phyloP scores from a whole-genome alignment of 2,797 vertebrate species.

The Labroides dimidiatus region DNA sequence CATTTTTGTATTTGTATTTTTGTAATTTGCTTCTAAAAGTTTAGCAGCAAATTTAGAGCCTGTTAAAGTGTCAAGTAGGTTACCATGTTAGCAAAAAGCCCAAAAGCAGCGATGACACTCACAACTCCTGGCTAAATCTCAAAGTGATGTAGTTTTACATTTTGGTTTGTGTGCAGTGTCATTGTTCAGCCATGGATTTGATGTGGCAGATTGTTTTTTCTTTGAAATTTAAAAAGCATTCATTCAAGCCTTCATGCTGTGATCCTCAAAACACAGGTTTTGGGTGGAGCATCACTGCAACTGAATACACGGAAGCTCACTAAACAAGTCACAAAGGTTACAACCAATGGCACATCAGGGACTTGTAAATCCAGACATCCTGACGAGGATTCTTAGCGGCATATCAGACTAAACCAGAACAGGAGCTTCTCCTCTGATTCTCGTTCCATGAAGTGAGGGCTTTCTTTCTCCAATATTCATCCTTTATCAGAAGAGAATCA shows the following conservation, averaged over 20 bases:
- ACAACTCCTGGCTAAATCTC: neutral
- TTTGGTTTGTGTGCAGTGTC: neutral
- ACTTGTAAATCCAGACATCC: conserved; percentile 59
- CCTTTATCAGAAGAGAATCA: conserved; percentile 48
- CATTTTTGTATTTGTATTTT: too few relatives aligned
- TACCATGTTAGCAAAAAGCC: neutral
- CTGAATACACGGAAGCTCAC: conserved; percentile 56
- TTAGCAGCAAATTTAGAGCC: too few relatives aligned
- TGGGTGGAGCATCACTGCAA: conserved; percentile 38
- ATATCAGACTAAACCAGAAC: conserved; percentile 27
- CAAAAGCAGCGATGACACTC: neutral
- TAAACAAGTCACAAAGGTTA: conserved; percentile 59
- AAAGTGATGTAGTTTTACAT: neutral
- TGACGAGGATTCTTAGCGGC: conserved; percentile 51
- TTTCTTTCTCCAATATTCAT: conserved; percentile 44
- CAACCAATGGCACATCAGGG: conserved; percentile 27
- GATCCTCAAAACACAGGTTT: conserved; percentile 27
- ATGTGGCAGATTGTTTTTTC: neutral
- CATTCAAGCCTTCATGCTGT: neutral
- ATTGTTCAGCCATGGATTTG: neutral
- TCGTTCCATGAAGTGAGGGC: conserved; percentile 9
- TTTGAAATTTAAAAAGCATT: neutral
- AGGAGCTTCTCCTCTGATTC: conserved; percentile 7
- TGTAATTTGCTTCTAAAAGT: too few relatives aligned
- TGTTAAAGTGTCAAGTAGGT: too few relatives aligned